These are phyloP conservation scores for Plecotus auritus DNA, from an alignment of 2,113 vertebrate species.

Conservation along the genomic window DNA sequence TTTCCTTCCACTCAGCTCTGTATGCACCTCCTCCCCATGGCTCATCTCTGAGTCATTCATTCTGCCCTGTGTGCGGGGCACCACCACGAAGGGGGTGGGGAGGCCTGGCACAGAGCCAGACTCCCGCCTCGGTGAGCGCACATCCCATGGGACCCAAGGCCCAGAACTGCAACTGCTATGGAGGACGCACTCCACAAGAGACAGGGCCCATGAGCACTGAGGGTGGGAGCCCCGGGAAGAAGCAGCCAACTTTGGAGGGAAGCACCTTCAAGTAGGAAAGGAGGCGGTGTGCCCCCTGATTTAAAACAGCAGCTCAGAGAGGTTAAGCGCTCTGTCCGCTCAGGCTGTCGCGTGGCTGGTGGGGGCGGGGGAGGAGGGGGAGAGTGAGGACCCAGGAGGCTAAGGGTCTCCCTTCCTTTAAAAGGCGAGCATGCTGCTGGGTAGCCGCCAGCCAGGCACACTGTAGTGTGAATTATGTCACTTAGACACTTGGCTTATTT, in stretches of 20 bases:
- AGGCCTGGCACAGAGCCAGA: not conserved
- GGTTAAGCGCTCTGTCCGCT: not conserved
- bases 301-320: not conserved
- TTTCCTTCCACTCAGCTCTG: not conserved
- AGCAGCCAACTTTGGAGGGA: not conserved
- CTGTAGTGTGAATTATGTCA: not conserved
- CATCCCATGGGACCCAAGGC: not conserved
- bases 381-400: not conserved
- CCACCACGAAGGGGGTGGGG: fast-evolving
- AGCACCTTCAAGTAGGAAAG: not conserved
- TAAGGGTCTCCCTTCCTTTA: not conserved
- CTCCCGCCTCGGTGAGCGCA: not conserved
- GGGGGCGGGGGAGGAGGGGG: not conserved
- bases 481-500: not conserved
- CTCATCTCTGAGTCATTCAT: not conserved
- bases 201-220: fast-evolving
- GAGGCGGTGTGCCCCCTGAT: not conserved
- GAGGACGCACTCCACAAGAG: not conserved
- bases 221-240: fast-evolving
- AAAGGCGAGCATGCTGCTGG: not conserved
- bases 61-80: not conserved
- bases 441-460: not conserved
- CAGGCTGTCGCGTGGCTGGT: not conserved
- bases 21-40: fast-evolving
- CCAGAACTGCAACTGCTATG: not conserved